Conservation (phyloP, 23 tunicate genomes). For the Botrylloides violaceus region DNA sequence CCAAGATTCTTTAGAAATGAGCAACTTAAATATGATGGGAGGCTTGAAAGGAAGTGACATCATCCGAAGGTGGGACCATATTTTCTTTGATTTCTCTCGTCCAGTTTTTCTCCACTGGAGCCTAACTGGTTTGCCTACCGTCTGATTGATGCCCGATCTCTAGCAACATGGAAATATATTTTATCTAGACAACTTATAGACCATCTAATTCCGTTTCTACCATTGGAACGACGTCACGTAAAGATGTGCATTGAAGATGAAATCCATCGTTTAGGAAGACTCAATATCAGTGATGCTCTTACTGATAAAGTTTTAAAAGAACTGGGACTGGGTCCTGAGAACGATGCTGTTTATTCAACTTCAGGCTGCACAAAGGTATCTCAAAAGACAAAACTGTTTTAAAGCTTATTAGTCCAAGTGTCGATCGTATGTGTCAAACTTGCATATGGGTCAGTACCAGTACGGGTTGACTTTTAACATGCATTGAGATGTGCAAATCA, state of each 20-base stretch:
- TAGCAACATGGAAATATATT: no score
- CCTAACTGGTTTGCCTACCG: no score
- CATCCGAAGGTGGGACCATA: slow-evolving; percentile 27
- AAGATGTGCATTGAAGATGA: slow-evolving; percentile 50
- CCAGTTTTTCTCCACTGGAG: no score
- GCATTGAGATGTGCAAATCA: no score
- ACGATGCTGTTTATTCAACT: not conserved
- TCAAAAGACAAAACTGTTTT: slow-evolving; percentile 2
- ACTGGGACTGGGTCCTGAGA: slow-evolving; percentile 30
- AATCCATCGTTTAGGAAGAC: slow-evolving; percentile 18
- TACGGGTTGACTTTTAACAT: no score
- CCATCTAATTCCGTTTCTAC: slow-evolving; percentile 76
- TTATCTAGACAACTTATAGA: slow-evolving; percentile 50
- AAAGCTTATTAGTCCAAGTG: no score
- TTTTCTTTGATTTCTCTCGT: no score
- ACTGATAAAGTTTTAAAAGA: slow-evolving; percentile 42
- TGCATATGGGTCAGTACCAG: no score
- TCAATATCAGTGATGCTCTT: not conserved
- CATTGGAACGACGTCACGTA: slow-evolving; percentile 71
- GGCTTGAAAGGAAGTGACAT: slow-evolving; percentile 56
- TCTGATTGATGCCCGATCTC: no score
- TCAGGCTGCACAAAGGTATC: slow-evolving; percentile 28
- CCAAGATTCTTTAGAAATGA: slow-evolving; percentile 38
- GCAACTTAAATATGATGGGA: slow-evolving; percentile 46
- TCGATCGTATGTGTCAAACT: no score